Conservation (phyloP, 2,888 invertebrate genomes). For the Ditula angustiorana region DNA sequence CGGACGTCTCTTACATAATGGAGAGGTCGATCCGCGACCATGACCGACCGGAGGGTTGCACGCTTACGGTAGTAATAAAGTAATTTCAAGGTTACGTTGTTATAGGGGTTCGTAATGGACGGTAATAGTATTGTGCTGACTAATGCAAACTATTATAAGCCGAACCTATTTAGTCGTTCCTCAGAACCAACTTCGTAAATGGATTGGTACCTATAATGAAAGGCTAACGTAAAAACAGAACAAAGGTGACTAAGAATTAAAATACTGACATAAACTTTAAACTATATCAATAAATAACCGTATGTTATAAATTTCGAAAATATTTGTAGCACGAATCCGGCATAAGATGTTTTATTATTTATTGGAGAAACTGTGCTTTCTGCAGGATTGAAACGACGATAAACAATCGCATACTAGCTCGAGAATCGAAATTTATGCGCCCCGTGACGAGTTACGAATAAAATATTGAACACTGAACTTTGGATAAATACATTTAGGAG, state of each 20-base stretch:
- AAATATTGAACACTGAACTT: constrained; percentile 34
- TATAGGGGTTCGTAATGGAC: constrained; percentile 47
- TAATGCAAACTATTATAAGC: constrained; percentile 32
- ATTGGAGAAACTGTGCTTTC: constrained; percentile 10
- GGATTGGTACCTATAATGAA: constrained; percentile 7
- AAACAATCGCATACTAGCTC: constrained; percentile 18
- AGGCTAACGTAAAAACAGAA: not conserved
- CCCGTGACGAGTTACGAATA: constrained; percentile 19
- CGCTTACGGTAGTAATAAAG: constrained; percentile 66
- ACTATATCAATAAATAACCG: constrained; percentile 2
- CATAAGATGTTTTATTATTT: constrained; percentile 22
- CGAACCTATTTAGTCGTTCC: constrained; percentile 19
- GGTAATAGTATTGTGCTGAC: constrained; percentile 29
- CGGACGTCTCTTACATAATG: constrained; percentile 67
- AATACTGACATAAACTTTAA: not conserved
- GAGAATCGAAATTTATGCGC: constrained; percentile 25
- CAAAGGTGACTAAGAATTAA: not conserved
- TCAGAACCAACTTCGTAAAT: constrained; percentile 11
- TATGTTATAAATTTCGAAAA: constrained; percentile 2
- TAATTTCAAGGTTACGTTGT: constrained; percentile 69
- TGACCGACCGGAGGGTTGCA: constrained; percentile 76
- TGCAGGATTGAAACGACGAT: constrained; percentile 10
- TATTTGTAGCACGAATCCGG: not conserved
- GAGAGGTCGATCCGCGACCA: constrained; percentile 66
- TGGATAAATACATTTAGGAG: constrained; percentile 16